Evolutionary conservation across 2,797 vertebrate species (phyloP), one percentile per base, ranked within the genome.

Genomic region (Takifugu ocellatus): DNA sequence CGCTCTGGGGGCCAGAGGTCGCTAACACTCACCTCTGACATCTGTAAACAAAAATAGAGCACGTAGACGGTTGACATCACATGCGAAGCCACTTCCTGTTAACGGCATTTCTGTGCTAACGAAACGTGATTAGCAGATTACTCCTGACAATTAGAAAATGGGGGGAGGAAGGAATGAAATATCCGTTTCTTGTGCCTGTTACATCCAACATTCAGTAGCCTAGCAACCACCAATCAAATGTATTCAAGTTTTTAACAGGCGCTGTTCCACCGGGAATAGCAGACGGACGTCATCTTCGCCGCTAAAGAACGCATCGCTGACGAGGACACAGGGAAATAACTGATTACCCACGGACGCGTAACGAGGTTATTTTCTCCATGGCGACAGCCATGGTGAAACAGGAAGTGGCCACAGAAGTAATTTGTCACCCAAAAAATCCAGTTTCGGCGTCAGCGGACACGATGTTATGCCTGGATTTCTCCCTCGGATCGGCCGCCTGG

Each of bases 401-500:
- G 21, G 3, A 44, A 25, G 36, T 8, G 33, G 27, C 14, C 12
- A 7, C 2, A 25, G 31, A 33, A 33, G 10, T 10, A 39, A 39
- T 39, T 39, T 9, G 10, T 33, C 8, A 33, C 11, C 33, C 21
- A 21, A 11, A 8, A 8, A 33, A 33, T 33, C 6, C 9, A 8
- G 6, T 33, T 33, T 8, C 33, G 33, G 8, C 33, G 33, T 33
- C 33, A 33, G 33, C 9, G 33, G 33, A 11, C 6, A 8, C 7
- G 33, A 33, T 11, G 12, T 33, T 33, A 10, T 59, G 43, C 55
- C 47, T 52, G 46, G 24, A 49, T 57, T 31, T 53, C 25, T 68
- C 64, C 66, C 82, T 85, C 72, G 79, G 79, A 85, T 85, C 26
- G 29, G 69, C 77, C 63, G 68, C 65, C 63, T 54, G 56, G 58